These are phyloP conservation scores for Taeniopygia guttata DNA, from an alignment of 2,797 vertebrate species.

Conservation along the genomic window DNA sequence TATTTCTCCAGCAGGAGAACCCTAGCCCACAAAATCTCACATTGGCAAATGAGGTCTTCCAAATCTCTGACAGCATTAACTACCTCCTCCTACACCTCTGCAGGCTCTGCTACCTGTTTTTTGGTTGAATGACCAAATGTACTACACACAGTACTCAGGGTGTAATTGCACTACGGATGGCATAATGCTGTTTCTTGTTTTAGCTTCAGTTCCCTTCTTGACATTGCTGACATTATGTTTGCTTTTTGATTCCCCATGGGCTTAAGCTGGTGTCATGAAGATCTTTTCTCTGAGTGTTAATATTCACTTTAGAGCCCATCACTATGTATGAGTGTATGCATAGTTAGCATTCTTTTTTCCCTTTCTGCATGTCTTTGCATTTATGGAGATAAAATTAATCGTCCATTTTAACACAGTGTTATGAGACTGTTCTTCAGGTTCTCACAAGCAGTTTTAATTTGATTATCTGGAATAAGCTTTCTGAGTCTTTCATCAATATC, in stretches of 20 bases:
- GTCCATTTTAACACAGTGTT: slow-evolving; percentile 1
- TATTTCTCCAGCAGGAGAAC: neutral
- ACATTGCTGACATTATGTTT: neutral
- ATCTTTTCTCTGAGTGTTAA: neutral
- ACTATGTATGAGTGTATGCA: neutral
- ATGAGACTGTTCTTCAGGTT: slow-evolving; percentile 21
- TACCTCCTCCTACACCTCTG: neutral
- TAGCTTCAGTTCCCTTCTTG: neutral
- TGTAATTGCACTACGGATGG: neutral
- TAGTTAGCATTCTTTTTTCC: neutral
- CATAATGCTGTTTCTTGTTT: neutral
- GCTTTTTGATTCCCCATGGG: neutral
- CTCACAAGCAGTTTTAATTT: slow-evolving; percentile 20
- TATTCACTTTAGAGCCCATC: neutral
- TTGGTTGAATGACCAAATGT: neutral
- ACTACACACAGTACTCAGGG: neutral
- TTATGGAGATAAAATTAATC: slow-evolving; percentile 33
- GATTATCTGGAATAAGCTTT: slow-evolving; percentile 20
- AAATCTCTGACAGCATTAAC: neutral
- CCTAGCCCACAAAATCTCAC: neutral
- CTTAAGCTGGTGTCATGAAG: neutral
- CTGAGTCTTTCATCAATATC: neutral
- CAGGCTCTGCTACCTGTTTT: neutral
- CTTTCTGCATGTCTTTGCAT: neutral
- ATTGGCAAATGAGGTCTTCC: neutral